These are phyloP conservation scores for Rousettus leschenaultii DNA, from an alignment of 2,113 vertebrate species.

Conservation along the genomic window DNA sequence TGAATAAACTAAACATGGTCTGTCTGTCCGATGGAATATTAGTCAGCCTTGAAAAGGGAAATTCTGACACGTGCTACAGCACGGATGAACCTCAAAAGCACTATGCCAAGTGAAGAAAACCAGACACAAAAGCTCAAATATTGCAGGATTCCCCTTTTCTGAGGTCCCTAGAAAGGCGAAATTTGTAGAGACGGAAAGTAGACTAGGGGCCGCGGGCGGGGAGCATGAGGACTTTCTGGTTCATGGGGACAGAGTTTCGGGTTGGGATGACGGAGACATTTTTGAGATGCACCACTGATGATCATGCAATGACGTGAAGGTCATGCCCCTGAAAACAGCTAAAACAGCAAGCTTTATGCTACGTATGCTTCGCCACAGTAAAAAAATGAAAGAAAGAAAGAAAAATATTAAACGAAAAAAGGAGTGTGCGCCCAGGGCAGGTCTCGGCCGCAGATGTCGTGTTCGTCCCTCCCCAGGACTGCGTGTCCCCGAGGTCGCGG, in stretches of 20 bases:
- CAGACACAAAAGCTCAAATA: neutral
- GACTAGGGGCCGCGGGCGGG: neutral
- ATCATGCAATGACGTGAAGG: rapidly evolving
- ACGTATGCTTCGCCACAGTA: no score
- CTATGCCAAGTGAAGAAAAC: no score
- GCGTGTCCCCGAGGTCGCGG: rapidly evolving
- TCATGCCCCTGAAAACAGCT: neutral
- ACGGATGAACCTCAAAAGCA: neutral
- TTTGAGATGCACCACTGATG: neutral
- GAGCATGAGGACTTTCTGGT: neutral
- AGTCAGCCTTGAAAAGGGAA: neutral
- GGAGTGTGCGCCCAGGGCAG: no score
- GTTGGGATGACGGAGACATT: neutral
- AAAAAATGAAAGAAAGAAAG: neutral
- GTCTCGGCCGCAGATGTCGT: neutral
- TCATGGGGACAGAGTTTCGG: neutral
- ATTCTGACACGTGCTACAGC: rapidly evolving
- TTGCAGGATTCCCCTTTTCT: neutral
- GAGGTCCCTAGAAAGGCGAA: no score
- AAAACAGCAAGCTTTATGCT: no score
- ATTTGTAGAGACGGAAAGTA: neutral
- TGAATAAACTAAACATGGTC: neutral
- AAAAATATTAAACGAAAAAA: neutral
- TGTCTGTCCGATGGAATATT: neutral
- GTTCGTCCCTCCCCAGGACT: rapidly evolving